Evolutionary conservation across 2,113 vertebrate genomes (phyloP), one percentile per base, ranked within the genome.

Genomic region (Gavia stellata): DNA sequence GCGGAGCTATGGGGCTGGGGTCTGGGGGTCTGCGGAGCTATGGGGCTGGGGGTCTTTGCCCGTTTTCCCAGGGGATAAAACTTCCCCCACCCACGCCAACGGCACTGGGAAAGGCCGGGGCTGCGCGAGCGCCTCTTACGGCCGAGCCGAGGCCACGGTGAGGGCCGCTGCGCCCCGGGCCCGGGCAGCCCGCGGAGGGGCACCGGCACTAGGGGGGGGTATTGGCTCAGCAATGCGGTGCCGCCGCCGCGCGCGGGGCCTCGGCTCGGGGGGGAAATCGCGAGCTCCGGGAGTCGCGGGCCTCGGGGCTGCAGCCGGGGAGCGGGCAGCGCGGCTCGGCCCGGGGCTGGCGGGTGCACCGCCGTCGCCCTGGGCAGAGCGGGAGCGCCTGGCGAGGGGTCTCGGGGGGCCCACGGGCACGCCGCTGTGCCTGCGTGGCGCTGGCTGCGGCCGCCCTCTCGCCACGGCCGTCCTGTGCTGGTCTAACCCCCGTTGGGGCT

Each of bases 161-260:
- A 10, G 2, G 56, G 53, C 3, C 23, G 6, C 78, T 15, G 73
- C 44, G 1, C 73, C 94, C 82, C 68, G 28, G 14, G 45, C 31
- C 63, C 88, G 47, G 81, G 92, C 81, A 70, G 91, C 62, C 90
- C 3, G 33, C 55, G 58, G 81, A 67, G 71, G 93, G 86, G 79
- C 90, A 75, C 59, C 12, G 87, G 89, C 96, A 90, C 96, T 92
- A 95, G 96, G 92, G 81, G 96, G 96, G 91, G 89, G 96, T 85
- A 5, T 96, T 94, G 96, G 81, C 84, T 78, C 92, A 90, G 91
- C 81, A 17, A 96, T 95, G 86, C 28, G 49, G 40, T 40, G 83
- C 92, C 5, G 82, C 87, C 14, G 40, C n/a, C 7, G 24, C 18
- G 6, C 24, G 1, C 38, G 53, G 47, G 13, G 18, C 68, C 85